Evolutionary conservation across 2,113 vertebrate genomes (phyloP), one percentile per base, ranked within the genome.

Genomic region (Seriola rivoliana): DNA sequence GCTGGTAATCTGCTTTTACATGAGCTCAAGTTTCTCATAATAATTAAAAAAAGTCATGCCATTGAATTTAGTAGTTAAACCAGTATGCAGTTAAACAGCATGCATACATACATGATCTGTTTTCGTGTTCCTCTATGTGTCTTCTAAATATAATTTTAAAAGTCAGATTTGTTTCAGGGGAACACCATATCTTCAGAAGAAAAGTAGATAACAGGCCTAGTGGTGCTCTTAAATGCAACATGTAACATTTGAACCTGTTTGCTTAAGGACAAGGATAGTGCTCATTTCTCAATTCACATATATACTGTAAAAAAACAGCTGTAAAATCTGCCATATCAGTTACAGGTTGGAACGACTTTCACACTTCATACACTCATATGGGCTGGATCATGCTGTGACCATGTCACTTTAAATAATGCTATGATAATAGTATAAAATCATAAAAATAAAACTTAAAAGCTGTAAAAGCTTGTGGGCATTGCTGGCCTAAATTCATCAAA

Each of bases 1-100:
- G 87, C 93, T 96, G 97, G 98, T 99, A 95, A 93, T 62, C 29
- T 32, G 23, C 40, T 25, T 48, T 77, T 34, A 38, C 36, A 48
- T 36, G 55, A 65, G 32, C 19, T 67, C 14, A 42, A 13, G 16
- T 69, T 70, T 48, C 8, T 32, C 40, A 16, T 40, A 40, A 17
- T 34, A 29, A 71, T 25, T 14, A 55, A 50, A 57, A 57, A 57
- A 68, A 46, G 1, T 14, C 13, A 25, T 34, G 4, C n/a, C 50
- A 29, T 38, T 25, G 1, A 48, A 69, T 63, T 40, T 60, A n/a
- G 9, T 9, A 42, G 10, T 10, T 42, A 42, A 42, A 42, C 10
- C 40, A 42, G 40, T 10, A 42, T 42, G 40, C 40, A 11, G 10
- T 11, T 10, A 40, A 66, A 58, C n/a, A 59, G 6, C 19, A 50